phyloP scores from a whole-genome alignment of 2,888 invertebrate species.

The Acleris laterana region DNA sequence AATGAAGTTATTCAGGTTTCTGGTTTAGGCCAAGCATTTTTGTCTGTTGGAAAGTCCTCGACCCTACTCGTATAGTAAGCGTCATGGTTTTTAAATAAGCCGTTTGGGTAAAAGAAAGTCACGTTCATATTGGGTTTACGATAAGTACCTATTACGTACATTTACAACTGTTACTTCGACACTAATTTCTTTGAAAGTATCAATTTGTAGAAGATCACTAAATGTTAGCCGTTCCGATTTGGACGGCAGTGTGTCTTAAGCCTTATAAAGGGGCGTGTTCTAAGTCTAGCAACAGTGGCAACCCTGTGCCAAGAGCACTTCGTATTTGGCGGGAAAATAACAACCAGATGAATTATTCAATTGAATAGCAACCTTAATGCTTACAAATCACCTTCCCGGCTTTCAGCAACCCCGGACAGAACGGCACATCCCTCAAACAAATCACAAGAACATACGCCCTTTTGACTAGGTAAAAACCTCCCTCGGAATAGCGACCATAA shows the following conservation, averaged over 20 bases:
- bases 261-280: not conserved
- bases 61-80: no score
- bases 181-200: no score
- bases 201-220: no score
- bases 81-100: no score
- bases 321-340: conserved; percentile 66
- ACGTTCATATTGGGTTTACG: no score
- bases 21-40: no score
- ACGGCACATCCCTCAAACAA: not conserved
- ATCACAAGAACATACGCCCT: conserved; percentile 2
- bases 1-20: no score
- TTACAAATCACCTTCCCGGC: conserved; percentile 68
- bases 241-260: not conserved
- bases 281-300: conserved; percentile 1
- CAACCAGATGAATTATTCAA: conserved; percentile 74
- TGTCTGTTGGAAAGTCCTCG: no score
- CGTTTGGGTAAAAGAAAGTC: no score
- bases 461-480: conserved; percentile 23
- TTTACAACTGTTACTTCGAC: no score
- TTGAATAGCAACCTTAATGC: conserved; percentile 49
- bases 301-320: conserved; percentile 25
- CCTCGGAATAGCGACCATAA: conserved; percentile 49
- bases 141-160: no score
- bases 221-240: no score
- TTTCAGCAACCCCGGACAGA: conserved; percentile 45